Evolutionary conservation across 2,888 invertebrate genomes (phyloP).

Genomic region (Argynnis bischoffii): DNA sequence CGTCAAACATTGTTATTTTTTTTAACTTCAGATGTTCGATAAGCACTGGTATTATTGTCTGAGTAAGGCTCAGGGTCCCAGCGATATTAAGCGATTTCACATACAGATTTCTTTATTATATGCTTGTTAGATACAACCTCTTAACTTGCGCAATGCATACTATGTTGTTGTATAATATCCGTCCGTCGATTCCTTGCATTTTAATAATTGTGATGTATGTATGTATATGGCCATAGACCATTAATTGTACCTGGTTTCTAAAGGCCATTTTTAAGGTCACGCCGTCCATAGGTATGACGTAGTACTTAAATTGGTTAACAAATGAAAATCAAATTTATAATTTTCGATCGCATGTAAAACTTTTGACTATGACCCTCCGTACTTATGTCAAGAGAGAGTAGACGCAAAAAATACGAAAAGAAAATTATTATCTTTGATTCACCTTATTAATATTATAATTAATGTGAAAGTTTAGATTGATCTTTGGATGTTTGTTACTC

Average conservation of each 20-base stretch:
- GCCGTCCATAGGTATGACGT: too few relatives aligned
- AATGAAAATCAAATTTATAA: too few relatives aligned
- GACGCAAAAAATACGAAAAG: too few relatives aligned
- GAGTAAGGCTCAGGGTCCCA: constrained; percentile 30
- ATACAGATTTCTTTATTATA: constrained; percentile 36
- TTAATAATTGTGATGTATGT: background rate
- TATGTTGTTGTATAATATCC: constrained; percentile 3
- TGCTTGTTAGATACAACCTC: constrained; percentile 24
- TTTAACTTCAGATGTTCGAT: constrained; percentile 14
- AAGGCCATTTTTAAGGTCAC: background rate
- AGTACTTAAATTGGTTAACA: too few relatives aligned
- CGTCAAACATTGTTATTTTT: background rate
- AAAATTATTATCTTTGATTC: too few relatives aligned
- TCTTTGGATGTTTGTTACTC: too few relatives aligned
- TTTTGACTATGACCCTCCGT: too few relatives aligned
- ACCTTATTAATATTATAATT: too few relatives aligned
- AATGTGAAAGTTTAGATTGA: too few relatives aligned
- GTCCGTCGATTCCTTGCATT: constrained; percentile 8
- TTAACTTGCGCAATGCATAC: constrained; percentile 7
- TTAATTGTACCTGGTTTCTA: background rate
- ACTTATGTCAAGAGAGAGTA: too few relatives aligned
- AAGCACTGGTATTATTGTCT: constrained; percentile 24
- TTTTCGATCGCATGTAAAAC: too few relatives aligned
- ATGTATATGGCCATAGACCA: background rate
- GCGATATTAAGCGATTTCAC: constrained; percentile 37